Percentiles rank a stretch among this genome's conserved stretches.
These are phyloP conservation scores for Falco biarmicus DNA, from an alignment of 2,797 vertebrate species.

Conservation along the genomic window DNA sequence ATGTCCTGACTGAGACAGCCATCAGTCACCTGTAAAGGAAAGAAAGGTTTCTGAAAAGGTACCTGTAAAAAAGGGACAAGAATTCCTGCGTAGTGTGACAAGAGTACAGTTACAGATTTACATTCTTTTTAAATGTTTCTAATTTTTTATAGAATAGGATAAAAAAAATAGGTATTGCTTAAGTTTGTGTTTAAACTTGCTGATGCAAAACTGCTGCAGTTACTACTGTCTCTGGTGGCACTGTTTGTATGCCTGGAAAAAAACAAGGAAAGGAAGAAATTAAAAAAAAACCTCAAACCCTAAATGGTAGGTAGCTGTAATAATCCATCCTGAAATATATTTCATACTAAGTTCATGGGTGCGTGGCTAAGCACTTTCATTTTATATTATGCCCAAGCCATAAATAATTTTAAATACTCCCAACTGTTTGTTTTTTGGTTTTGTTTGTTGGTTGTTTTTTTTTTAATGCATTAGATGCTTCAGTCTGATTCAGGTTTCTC, in stretches of 20 bases:
- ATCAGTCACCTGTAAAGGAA: background rate
- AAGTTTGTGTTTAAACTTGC: background rate
- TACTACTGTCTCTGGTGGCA: background rate
- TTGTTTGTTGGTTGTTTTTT: too few relatives aligned
- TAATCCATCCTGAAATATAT: background rate
- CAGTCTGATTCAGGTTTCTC: background rate
- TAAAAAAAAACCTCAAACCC: background rate
- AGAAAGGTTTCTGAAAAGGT: background rate
- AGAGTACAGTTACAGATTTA: background rate
- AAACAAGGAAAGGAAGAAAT: background rate
- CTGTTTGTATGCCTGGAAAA: background rate
- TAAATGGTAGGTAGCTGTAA: background rate
- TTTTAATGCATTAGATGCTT: background rate
- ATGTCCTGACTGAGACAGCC: background rate
- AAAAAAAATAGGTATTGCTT: background rate
- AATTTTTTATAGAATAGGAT: background rate
- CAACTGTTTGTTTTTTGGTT: background rate
- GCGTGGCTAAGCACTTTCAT: background rate
- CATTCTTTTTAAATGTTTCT: background rate
- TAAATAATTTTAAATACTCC: background rate
- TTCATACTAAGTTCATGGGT: background rate
- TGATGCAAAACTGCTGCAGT: background rate
- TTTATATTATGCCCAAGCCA: background rate
- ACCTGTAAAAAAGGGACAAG: background rate
- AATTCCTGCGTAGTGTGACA: fast-evolving